phyloP scores from a whole-genome alignment of 2,113 vertebrate genomes.

The Cichladusa arquata region DNA sequence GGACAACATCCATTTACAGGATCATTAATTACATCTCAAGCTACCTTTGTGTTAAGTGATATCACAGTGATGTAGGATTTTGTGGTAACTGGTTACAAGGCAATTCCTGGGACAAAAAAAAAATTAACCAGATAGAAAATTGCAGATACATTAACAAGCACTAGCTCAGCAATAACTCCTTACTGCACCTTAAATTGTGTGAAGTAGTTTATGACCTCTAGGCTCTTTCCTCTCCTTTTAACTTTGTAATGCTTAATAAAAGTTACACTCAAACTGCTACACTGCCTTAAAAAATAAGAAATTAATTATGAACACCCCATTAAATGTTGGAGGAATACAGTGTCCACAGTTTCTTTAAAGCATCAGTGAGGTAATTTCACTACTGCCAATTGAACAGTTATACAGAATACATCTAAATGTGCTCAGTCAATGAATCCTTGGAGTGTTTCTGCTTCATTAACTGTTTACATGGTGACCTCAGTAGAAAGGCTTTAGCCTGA shows the following conservation, averaged over 20 bases:
- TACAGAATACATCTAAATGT: slow-evolving; percentile 53
- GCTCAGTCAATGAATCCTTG: slow-evolving; percentile 52
- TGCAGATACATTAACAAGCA: not conserved
- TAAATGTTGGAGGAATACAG: slow-evolving; percentile 12
- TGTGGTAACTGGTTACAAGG: not conserved
- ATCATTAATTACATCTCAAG: not conserved
- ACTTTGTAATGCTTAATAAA: slow-evolving; percentile 52
- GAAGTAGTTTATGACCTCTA: slow-evolving; percentile 27
- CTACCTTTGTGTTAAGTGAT: not conserved
- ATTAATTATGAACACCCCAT: slow-evolving; percentile 68
- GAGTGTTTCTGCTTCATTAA: slow-evolving; percentile 72
- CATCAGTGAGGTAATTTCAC: slow-evolving; percentile 45
- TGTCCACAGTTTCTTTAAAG: slow-evolving; percentile 47
- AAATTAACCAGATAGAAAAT: not conserved
- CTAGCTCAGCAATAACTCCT: slow-evolving; percentile 16
- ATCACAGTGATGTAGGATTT: not conserved
- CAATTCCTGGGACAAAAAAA: not conserved
- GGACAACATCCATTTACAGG: not conserved
- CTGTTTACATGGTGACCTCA: slow-evolving; percentile 68
- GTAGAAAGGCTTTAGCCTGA: slow-evolving; percentile 46
- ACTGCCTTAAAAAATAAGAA: slow-evolving; percentile 57
- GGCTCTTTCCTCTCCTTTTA: slow-evolving; percentile 21
- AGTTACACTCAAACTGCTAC: slow-evolving; percentile 28
- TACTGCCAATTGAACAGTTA: slow-evolving; percentile 36
- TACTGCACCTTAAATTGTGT: not conserved